These are phyloP conservation scores for Macquaria ambigua DNA, from an alignment of 2,113 vertebrate species.

Conservation along the genomic window DNA sequence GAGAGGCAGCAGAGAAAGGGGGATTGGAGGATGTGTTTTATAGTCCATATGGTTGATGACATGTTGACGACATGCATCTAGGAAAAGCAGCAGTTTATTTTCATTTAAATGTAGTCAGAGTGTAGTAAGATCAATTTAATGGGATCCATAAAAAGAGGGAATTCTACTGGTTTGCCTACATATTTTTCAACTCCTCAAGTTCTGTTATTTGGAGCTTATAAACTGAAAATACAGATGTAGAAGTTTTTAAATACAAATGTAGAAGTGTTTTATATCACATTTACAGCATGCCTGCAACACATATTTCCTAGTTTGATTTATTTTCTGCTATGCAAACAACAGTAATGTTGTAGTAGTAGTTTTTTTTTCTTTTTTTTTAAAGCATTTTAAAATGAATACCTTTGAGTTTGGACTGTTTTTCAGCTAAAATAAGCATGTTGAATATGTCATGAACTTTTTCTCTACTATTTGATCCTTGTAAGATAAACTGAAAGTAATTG, in stretches of 20 bases:
- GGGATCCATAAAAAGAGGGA: not conserved
- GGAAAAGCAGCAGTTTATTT: not conserved
- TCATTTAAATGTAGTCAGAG: too few species aligned
- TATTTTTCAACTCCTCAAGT: not conserved
- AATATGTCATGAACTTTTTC: not conserved
- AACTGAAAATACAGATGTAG: not conserved
- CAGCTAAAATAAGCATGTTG: not conserved
- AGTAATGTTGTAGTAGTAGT: not conserved
- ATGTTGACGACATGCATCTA: not conserved
- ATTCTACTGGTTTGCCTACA: not conserved
- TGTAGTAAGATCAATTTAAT: not conserved
- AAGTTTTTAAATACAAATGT: not conserved
- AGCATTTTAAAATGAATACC: not conserved
- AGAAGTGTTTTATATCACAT: not conserved
- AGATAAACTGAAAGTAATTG: not conserved
- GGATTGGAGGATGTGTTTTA: slow-evolving; percentile 49
- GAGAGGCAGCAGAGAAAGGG: slow-evolving; percentile 36
- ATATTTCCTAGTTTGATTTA: not conserved
- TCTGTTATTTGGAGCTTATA: not conserved
- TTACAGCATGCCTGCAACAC: not conserved
- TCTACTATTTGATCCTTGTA: not conserved
- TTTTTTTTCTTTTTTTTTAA: not conserved
- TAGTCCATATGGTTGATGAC: slow-evolving; percentile 36
- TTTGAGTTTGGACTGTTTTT: not conserved
- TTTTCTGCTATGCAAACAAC: not conserved